phyloP scores from a whole-genome alignment of 1,140 invertebrate species.

The Dufourea novaeangliae region DNA sequence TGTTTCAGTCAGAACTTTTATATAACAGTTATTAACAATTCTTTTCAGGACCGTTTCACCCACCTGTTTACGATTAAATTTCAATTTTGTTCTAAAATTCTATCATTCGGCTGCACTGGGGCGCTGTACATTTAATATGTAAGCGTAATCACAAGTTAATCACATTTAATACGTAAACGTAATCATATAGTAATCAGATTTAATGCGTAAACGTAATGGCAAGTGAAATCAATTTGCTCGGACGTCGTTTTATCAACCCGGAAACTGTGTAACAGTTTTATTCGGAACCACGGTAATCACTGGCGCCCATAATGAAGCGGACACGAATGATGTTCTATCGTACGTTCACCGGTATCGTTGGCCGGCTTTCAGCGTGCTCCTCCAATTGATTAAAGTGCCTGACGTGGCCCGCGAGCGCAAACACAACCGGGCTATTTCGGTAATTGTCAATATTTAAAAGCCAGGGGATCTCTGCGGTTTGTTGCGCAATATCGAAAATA shows the following conservation, averaged over 20 bases:
- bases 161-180: too few relatives aligned
- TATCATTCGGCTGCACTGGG: too few relatives aligned
- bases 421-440: conserved; percentile 16
- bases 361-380: not conserved
- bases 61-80: too few relatives aligned
- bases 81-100: too few relatives aligned
- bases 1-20: too few relatives aligned
- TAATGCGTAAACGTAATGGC: not conserved
- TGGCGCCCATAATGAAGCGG: conserved; percentile 1
- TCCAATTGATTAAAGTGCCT: conserved; percentile 14
- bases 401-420: not conserved
- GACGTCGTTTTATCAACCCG: not conserved
- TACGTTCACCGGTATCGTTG: not conserved
- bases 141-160: too few relatives aligned
- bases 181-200: too few relatives aligned
- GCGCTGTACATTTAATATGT: too few relatives aligned
- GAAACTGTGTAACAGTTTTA: not conserved
- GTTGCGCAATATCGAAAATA: conserved; percentile 38
- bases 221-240: not conserved
- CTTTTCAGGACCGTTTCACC: too few relatives aligned
- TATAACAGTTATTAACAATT: too few relatives aligned
- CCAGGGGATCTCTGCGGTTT: not conserved
- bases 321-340: not conserved
- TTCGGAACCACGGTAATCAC: not conserved
- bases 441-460: conserved; percentile 47